Conservation (phyloP, 2,888 invertebrate genomes). For the Agonum fuliginosum region DNA sequence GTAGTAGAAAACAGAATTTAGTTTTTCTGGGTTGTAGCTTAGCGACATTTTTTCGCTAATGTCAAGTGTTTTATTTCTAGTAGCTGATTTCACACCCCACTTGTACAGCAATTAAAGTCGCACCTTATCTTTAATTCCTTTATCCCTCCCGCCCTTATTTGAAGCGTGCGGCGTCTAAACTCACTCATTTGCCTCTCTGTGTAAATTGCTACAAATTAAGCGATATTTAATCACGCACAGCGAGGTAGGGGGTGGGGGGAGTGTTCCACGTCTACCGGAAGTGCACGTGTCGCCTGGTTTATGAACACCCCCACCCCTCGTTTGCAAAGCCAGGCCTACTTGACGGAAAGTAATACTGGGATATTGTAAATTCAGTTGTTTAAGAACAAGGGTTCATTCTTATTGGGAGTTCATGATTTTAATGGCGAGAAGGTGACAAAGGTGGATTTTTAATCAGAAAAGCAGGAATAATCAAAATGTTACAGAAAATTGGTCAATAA, state of each 20-base stretch:
- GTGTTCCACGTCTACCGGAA: constrained; percentile 17
- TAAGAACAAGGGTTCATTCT: constrained; percentile 12
- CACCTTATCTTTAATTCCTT: neutral
- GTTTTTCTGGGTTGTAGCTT: too few species aligned
- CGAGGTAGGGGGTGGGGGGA: neutral
- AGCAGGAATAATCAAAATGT: too few species aligned
- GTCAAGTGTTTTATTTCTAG: too few species aligned
- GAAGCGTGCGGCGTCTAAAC: neutral
- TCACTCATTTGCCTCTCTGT: neutral
- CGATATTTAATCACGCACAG: constrained; percentile 68
- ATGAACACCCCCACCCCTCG: neutral
- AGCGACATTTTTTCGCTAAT: too few species aligned
- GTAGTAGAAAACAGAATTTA: too few species aligned
- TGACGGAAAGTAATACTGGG: neutral
- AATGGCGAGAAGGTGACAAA: constrained; percentile 1
- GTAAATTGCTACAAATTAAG: constrained; percentile 69
- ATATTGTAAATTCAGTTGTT: constrained; percentile 30
- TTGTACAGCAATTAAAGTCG: neutral
- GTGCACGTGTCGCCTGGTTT: constrained; percentile 53
- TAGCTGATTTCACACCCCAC: too few species aligned
- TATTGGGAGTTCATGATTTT: constrained; percentile 1
- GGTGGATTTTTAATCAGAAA: constrained; percentile 28
- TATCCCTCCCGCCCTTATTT: neutral
- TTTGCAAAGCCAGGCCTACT: neutral
- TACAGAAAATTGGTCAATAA: too few species aligned